Evolutionary conservation across 1,140 invertebrate species (phyloP), one percentile per base, ranked within the genome.

Genomic region (Mya arenaria): DNA sequence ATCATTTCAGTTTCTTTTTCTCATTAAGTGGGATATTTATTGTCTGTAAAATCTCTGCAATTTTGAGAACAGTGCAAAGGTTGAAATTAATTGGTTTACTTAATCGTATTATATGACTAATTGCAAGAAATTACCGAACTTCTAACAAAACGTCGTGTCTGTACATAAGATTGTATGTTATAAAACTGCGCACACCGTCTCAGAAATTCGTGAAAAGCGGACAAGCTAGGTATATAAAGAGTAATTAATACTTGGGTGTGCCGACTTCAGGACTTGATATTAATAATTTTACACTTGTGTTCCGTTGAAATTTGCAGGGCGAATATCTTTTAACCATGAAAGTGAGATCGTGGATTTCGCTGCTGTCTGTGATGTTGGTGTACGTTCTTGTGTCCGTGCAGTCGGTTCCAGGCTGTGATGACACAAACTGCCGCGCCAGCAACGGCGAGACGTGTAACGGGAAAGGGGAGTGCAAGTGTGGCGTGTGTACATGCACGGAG

Each of bases 381-480:
- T n/a, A n/a, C n/a, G n/a, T n/a, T 52, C 48, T 52, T 52, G 48
- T 52, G 19, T 55, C 28, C 8, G 28, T 25, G 30, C 41, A 19
- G 8, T 48, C 23, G n/a, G 23, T n/a, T 30, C 52, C 32, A 44
- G 32, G 25, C 25, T 65, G 79, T 73, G 58, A 71, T 37, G 30
- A 52, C 30, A 28, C 4, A 13, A 82, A 52, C 44, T 82, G 72
- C 44, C 5, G n/a, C 8, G 60, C 80, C 17, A 75, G 60, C 55
- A 68, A 74, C 32, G 65, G 72, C n/a, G 36, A n/a, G n/a, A 58
- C 32, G n/a, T 82, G 80, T 36, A 73, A 82, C 32, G 28, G 48
- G 15, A 56, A 75, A 23, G 80, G 69, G 6, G 4, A 2, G 4
- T 82, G 80, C 34, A 36, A 55, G 6, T 82, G 72, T 48, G 80